Evolutionary conservation across 2,797 vertebrate species (phyloP).

Genomic region (Microctenopoma lineatum): DNA sequence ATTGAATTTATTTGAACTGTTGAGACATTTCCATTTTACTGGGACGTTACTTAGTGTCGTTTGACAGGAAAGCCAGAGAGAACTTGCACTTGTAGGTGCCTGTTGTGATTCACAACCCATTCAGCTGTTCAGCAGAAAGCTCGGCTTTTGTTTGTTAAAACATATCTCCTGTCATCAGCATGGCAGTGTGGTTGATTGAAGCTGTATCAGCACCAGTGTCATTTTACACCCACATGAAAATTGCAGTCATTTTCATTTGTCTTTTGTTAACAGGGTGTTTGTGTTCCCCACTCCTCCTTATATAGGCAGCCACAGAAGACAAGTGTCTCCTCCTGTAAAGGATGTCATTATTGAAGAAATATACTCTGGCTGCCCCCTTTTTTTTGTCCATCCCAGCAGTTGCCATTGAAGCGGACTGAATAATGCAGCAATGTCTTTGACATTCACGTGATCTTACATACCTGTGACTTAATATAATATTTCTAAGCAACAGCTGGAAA

Average conservation of each 20-base stretch:
- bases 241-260: constrained; percentile 53
- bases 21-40: not conserved
- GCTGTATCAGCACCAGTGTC: constrained; percentile 14
- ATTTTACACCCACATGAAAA: constrained; percentile 46
- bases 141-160: constrained; percentile 26
- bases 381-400: constrained; percentile 39
- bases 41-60: not conserved
- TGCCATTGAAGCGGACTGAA: constrained; percentile 60
- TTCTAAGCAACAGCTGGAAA: not conserved
- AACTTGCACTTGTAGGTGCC: constrained; percentile 9
- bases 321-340: constrained; percentile 62
- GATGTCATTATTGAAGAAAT: constrained; percentile 46
- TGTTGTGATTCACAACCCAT: constrained; percentile 14
- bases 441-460: constrained; percentile 14
- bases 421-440: constrained; percentile 75
- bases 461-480: too few relatives aligned
- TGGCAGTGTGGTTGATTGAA: constrained; percentile 42
- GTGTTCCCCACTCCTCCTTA: constrained; percentile 34
- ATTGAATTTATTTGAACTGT: constrained; percentile 3
- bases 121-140: constrained; percentile 19
- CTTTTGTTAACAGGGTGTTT: constrained; percentile 35
- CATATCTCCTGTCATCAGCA: constrained; percentile 23
- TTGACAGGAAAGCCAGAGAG: constrained; percentile 3
- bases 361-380: constrained; percentile 38
- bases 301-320: constrained; percentile 35